Evolutionary conservation across 2,888 invertebrate species (phyloP).

Genomic region (Chelonus formosanus): DNA sequence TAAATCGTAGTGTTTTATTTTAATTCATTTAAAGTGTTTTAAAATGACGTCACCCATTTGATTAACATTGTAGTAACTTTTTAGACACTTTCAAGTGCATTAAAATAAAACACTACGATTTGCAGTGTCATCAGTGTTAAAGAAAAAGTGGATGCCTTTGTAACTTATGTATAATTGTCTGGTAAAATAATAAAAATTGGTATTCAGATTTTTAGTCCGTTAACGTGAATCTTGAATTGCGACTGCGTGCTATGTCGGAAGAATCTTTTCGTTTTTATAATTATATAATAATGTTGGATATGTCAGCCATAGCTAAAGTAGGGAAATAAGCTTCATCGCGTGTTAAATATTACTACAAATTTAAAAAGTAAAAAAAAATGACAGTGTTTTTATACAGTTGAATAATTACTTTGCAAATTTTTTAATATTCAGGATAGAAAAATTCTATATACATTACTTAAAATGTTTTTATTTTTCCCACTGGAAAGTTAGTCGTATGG

Average conservation of each 20-base stretch:
- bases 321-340: constrained; percentile 43
- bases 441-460: too few relatives aligned
- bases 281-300: constrained; percentile 43
- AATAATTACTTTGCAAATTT: constrained; percentile 35
- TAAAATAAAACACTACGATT: too few relatives aligned
- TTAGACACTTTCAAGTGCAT: too few relatives aligned
- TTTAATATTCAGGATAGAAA: not conserved
- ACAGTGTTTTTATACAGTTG: constrained; percentile 38
- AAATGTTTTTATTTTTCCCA: too few relatives aligned
- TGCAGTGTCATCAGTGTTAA: not conserved
- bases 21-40: too few relatives aligned
- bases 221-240: constrained; percentile 17
- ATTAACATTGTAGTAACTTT: too few relatives aligned
- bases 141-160: not conserved
- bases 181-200: constrained; percentile 10
- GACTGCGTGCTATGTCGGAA: constrained; percentile 39
- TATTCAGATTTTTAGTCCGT: constrained; percentile 15
- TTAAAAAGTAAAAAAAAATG: constrained; percentile 20
- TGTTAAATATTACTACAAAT: constrained; percentile 27
- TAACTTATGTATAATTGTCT: not conserved
- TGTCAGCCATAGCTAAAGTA: constrained; percentile 35
- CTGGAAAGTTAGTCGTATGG: too few relatives aligned
- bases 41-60: too few relatives aligned
- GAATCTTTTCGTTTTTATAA: constrained; percentile 39
- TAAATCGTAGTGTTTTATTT: too few relatives aligned